phyloP scores from a whole-genome alignment of 1,140 invertebrate species.

The Paraescarpia echinospica region DNA sequence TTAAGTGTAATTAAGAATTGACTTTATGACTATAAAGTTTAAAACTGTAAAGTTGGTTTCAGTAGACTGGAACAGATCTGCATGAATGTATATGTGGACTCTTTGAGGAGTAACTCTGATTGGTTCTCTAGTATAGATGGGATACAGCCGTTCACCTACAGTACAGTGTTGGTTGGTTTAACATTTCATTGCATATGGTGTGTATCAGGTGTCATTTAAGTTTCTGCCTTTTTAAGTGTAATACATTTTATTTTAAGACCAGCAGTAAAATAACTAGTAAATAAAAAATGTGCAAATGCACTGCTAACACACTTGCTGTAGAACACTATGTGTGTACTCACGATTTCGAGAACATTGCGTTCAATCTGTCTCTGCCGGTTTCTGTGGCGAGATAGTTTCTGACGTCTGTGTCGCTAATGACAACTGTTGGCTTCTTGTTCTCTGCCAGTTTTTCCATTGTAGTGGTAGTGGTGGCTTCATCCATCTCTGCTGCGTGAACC shows the following conservation, averaged over 20 bases:
- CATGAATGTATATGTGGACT: too few relatives aligned
- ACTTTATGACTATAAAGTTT: too few relatives aligned
- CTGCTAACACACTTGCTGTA: neutral
- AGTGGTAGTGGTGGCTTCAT: neutral
- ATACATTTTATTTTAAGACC: neutral
- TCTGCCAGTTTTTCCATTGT: neutral
- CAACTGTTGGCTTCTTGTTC: neutral
- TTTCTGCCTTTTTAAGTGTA: too few relatives aligned
- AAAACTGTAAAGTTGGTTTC: too few relatives aligned
- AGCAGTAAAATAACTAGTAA: neutral
- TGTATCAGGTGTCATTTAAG: too few relatives aligned
- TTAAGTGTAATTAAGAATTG: too few relatives aligned
- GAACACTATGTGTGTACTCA: neutral
- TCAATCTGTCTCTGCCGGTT: slow-evolving; percentile 13
- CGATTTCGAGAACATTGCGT: neutral
- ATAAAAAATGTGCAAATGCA: neutral
- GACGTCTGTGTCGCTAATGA: neutral
- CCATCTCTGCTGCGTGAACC: slow-evolving; percentile 1
- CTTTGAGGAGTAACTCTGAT: too few relatives aligned
- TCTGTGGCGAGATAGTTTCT: slow-evolving; percentile 1
- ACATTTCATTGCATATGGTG: too few relatives aligned
- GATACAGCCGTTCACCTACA: too few relatives aligned
- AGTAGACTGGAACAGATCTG: too few relatives aligned
- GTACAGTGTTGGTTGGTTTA: too few relatives aligned
- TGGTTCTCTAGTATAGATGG: too few relatives aligned